A percentile compares a stretch with the other conserved stretches of the same genome.
Conservation (phyloP, 2,888 invertebrate species). For the Lydus trimaculatus region DNA sequence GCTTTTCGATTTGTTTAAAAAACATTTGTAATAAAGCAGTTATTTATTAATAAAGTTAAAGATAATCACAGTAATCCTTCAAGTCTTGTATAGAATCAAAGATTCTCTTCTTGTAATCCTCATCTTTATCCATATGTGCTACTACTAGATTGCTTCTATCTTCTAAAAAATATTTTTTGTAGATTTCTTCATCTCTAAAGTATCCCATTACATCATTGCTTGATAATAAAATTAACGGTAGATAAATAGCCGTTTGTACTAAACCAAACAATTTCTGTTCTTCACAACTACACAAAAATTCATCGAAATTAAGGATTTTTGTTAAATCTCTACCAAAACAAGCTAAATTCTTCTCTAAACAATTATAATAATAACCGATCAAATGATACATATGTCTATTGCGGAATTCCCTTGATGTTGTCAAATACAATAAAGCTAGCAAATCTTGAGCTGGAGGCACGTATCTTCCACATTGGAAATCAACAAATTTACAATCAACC, state of each 20-base stretch:
- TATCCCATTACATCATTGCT: slow-evolving; percentile 40
- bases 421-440: slow-evolving; percentile 55
- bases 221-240: slow-evolving; percentile 49
- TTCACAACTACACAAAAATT: slow-evolving; percentile 53
- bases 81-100: slow-evolving; percentile 46
- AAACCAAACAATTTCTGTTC: slow-evolving; percentile 51
- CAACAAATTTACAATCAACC: slow-evolving; percentile 54
- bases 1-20: slow-evolving; percentile 32
- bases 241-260: slow-evolving; percentile 47
- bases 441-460: slow-evolving; percentile 73
- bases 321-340: slow-evolving; percentile 39
- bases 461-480: slow-evolving; percentile 61
- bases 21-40: neutral
- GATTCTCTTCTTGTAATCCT: slow-evolving; percentile 39
- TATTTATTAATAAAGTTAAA: slow-evolving; percentile 19
- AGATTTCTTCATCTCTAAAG: slow-evolving; percentile 41
- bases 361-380: slow-evolving; percentile 52
- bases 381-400: slow-evolving; percentile 45
- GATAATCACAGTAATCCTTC: slow-evolving; percentile 45
- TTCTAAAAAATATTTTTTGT: slow-evolving; percentile 42
- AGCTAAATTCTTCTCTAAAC: slow-evolving; percentile 47
- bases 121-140: slow-evolving; percentile 42
- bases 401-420: slow-evolving; percentile 48
- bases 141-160: slow-evolving; percentile 48
- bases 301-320: slow-evolving; percentile 44